phyloP scores from a whole-genome alignment of 2,113 vertebrate species.

The Cyrtonyx montezumae region DNA sequence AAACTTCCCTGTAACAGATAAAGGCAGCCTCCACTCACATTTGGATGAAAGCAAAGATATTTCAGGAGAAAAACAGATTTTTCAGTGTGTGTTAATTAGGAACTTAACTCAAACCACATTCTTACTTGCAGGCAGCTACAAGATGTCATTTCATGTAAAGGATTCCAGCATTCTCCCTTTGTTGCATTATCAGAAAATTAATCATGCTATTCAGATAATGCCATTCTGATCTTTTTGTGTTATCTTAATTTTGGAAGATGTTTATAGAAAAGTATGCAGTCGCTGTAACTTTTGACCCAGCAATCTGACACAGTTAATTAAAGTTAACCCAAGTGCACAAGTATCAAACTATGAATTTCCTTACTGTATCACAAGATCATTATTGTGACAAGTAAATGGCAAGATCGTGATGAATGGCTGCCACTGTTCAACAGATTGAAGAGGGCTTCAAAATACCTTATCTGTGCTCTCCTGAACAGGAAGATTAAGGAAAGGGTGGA shows the following conservation, averaged over 20 bases:
- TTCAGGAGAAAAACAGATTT: neutral
- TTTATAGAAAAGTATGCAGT: neutral
- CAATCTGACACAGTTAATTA: conserved; percentile 24
- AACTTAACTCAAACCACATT: conserved; percentile 13
- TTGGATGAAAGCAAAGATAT: neutral
- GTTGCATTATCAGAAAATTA: neutral
- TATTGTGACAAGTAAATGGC: conserved; percentile 45
- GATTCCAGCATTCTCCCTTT: neutral
- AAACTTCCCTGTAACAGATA: neutral
- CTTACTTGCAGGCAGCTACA: neutral
- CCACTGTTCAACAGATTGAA: conserved; percentile 22
- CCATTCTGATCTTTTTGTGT: neutral
- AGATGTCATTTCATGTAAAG: neutral
- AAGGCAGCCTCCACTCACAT: neutral
- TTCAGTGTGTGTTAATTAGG: neutral
- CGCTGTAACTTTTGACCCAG: conserved; percentile 52
- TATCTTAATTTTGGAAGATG: conserved; percentile 10
- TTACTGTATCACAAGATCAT: conserved; percentile 17
- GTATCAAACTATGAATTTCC: conserved; percentile 14
- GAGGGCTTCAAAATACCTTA: conserved; percentile 2
- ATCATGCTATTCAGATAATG: conserved; percentile 8
- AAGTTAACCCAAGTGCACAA: conserved; percentile 50
- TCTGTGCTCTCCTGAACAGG: conserved; percentile 9
- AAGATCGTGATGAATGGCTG: conserved; percentile 46
- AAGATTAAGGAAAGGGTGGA: conserved; percentile 49